A percentile compares a stretch with the other conserved stretches of the same genome.
phyloP scores from a whole-genome alignment of 37 sponge, comb jelly and placozoan species.

The Geodia barretti region DNA sequence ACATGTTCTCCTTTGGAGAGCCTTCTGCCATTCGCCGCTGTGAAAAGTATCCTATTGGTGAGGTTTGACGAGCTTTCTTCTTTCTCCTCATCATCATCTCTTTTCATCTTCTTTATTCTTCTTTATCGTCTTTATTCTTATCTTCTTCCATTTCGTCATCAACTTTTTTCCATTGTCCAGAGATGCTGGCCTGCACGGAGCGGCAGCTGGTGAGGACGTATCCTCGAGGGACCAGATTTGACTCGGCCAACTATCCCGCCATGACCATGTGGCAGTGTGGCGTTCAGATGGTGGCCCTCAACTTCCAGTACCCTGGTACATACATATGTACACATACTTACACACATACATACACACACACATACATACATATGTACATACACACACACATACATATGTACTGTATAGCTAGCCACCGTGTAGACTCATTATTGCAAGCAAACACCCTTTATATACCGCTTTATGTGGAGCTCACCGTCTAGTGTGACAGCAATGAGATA shows the following conservation, averaged over 20 bases:
- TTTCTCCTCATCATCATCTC: too few species aligned
- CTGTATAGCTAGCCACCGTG: too few species aligned
- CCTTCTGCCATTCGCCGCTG: constrained; percentile 35
- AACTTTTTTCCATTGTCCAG: constrained; percentile 37
- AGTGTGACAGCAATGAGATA: too few species aligned
- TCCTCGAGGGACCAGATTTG: constrained; percentile 67
- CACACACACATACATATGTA: too few species aligned
- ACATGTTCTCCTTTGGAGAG: constrained; percentile 84
- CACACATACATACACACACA: too few species aligned
- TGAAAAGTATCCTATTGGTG: constrained; percentile 36
- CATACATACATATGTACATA: too few species aligned
- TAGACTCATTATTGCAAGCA: too few species aligned
- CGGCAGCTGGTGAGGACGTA: constrained; percentile 71
- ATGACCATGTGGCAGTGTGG: constrained; percentile 71
- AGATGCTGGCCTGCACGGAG: constrained; percentile 60
- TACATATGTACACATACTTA: neutral
- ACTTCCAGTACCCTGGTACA: constrained; percentile 75
- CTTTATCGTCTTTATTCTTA: neutral
- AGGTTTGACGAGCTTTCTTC: neutral
- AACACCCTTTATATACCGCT: too few species aligned
- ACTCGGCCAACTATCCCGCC: constrained; percentile 78
- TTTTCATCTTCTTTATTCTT: neutral
- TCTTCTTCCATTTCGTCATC: neutral
- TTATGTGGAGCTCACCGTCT: too few species aligned
- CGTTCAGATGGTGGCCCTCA: constrained; percentile 79